Evolutionary conservation across 2,797 vertebrate species (phyloP).

Genomic region (Pseudochirops corinnae): DNA sequence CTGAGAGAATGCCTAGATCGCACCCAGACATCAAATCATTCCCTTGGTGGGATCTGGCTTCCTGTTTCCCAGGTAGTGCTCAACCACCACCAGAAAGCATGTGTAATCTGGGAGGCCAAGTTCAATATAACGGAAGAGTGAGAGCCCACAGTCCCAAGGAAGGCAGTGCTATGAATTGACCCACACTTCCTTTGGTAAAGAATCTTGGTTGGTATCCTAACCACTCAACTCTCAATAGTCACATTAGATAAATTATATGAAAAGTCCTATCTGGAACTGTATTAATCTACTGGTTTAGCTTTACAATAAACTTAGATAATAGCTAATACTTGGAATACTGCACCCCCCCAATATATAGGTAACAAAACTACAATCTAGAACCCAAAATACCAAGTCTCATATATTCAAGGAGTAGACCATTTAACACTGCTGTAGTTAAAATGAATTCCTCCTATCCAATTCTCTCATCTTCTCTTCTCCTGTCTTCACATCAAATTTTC

Average conservation of each 20-base stretch:
- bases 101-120: background rate
- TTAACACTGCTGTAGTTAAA: constrained; percentile 50
- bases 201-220: background rate
- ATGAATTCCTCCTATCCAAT: constrained; percentile 52
- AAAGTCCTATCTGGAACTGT: constrained; percentile 36
- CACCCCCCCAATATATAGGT: constrained; percentile 25
- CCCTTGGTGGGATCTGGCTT: background rate
- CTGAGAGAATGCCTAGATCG: background rate
- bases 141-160: constrained; percentile 22
- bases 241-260: constrained; percentile 13
- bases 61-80: background rate
- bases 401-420: constrained; percentile 4
- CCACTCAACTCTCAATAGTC: background rate
- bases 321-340: constrained; percentile 42
- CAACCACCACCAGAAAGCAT: background rate
- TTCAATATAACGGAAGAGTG: constrained; percentile 11
- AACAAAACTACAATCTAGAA: constrained; percentile 15
- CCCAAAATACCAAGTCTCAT: constrained; percentile 48
- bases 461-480: constrained; percentile 23
- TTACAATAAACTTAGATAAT: constrained; percentile 72
- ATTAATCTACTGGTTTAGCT: constrained; percentile 55
- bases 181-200: background rate
- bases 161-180: constrained; percentile 38
- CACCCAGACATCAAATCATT: background rate
- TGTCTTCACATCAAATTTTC: background rate